Base-by-base conservation (phyloP, 1,140 invertebrate species). In the Leptinotarsa undecemlineata region DNA sequence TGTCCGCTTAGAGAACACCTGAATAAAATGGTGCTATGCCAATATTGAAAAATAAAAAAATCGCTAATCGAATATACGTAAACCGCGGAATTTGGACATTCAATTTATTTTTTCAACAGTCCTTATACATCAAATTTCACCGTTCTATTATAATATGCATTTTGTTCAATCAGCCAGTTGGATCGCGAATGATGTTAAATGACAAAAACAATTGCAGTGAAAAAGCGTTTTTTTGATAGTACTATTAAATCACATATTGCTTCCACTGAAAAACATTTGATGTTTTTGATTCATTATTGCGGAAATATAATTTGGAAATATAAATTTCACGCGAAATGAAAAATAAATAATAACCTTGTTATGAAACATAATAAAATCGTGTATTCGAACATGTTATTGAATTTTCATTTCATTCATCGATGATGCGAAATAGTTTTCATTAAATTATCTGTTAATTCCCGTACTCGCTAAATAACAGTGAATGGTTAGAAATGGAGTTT, bases 361-460 rank as follows among this genome's bases (percentile, higher is more conserved):
- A 57, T 57, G 51, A 57, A 57, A 57, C 51, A 57, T 57, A 57
- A 57, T 57, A 19, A 57, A 57, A 57, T 57, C n/a, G n/a, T 57
- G 51, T 5, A 57, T 57, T 17, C 15, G 51, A 57, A 57, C 14
- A 57, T 17, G n/a, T 57, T 17, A 57, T 57, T 57, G 51, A 57
- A 57, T 57, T 57, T 15, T 57, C n/a, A 57, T 57, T 57, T 57
- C 14, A 14, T 61, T 19, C 60, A 61, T 19, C 20, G 20, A 61
- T 19, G 17, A 19, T 61, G n/a, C n/a, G 60, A 19, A 61, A 11
- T 17, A 61, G 20, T 61, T 61, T 21, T n/a, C 60, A 61, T 61
- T 61, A 17, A 19, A 8, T 61, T 61, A 42, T 42, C 33, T 42
- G 33, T 42, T 42, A 42, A 42, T 42, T 42, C 8, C 33, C 2